phyloP scores from a whole-genome alignment of 2,797 vertebrate species.

The Garrulus glandarius region DNA sequence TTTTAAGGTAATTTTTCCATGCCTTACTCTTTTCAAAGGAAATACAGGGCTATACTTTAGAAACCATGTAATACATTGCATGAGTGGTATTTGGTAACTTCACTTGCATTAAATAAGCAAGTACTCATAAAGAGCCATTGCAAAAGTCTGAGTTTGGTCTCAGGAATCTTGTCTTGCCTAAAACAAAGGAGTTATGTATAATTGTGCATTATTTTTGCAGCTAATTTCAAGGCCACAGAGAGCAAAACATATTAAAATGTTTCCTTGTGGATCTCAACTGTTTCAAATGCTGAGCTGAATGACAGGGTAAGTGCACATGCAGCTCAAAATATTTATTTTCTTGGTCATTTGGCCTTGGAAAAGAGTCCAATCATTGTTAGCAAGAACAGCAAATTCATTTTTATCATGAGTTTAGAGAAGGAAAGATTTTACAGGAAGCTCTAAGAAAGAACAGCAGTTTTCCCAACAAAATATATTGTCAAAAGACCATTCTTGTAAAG shows the following conservation, averaged over 20 bases:
- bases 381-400: not conserved
- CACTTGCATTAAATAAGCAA: not conserved
- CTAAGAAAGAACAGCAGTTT: not conserved
- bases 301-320: not conserved
- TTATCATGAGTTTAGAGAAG: not conserved
- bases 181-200: not conserved
- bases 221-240: not conserved
- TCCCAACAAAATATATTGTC: not conserved
- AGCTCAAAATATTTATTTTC: not conserved
- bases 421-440: not conserved
- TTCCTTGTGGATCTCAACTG: not conserved
- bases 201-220: not conserved
- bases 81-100: not conserved
- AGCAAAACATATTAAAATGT: not conserved
- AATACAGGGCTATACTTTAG: not conserved
- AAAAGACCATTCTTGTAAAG: not conserved
- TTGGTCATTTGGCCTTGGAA: not conserved
- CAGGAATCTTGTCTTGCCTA: not conserved
- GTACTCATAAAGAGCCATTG: not conserved
- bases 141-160: not conserved
- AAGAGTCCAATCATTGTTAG: not conserved
- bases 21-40: not conserved
- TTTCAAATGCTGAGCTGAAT: not conserved
- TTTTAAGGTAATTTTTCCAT: slow-evolving; percentile 10
- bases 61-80: not conserved